A percentile compares a stretch with the other conserved stretches of the same genome.
Evolutionary conservation across 2,797 vertebrate genomes (phyloP).

Genomic region (Macrochelys suwanniensis): DNA sequence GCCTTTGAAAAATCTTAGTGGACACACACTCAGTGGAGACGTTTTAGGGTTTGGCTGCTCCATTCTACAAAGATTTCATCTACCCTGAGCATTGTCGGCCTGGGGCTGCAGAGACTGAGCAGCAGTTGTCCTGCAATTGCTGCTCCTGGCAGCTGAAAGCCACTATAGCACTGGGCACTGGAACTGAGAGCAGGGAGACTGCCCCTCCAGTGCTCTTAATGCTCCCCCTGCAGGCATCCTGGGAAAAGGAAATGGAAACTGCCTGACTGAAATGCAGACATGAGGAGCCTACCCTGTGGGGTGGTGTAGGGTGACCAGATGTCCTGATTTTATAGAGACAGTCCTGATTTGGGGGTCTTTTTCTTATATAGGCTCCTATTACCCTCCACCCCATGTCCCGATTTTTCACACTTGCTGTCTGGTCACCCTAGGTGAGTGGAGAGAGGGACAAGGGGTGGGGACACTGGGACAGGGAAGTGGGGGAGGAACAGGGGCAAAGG

Average conservation of each 20-base stretch:
- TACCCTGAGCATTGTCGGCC: background rate
- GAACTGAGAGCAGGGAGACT: background rate
- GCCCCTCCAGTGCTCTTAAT: background rate
- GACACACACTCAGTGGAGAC: accelerated
- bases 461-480: background rate
- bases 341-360: too few relatives aligned
- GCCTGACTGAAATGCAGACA: background rate
- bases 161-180: background rate
- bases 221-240: background rate
- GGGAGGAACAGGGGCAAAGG: background rate
- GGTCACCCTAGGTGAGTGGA: too few relatives aligned
- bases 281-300: background rate
- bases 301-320: background rate
- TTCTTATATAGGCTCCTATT: too few relatives aligned
- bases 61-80: background rate
- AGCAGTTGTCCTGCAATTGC: background rate
- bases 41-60: background rate
- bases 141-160: background rate
- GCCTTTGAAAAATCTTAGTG: background rate
- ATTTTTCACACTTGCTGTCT: too few relatives aligned
- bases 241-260: background rate
- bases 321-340: too few relatives aligned
- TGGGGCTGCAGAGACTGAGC: background rate
- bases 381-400: too few relatives aligned
- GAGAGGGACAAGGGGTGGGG: background rate